phyloP scores from a whole-genome alignment of 2,888 invertebrate genomes.

The Eledona agricola region DNA sequence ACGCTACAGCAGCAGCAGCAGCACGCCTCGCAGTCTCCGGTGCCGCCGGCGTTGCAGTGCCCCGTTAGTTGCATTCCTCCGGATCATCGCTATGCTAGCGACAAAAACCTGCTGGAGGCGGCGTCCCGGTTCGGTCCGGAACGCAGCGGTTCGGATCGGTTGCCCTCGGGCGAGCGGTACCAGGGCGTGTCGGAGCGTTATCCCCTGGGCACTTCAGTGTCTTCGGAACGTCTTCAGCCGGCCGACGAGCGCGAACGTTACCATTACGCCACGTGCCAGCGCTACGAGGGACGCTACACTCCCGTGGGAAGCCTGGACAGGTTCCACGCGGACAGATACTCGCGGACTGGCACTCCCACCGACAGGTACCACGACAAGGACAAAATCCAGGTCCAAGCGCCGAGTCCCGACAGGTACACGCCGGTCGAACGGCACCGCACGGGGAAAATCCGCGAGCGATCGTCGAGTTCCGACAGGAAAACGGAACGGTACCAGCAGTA shows the following conservation, averaged over 20 bases:
- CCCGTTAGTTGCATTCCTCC: constrained; percentile 51
- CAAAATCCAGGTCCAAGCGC: no score
- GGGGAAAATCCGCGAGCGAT: constrained; percentile 49
- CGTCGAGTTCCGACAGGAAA: constrained; percentile 49
- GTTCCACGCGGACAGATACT: constrained; percentile 55
- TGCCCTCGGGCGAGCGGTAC: constrained; percentile 59
- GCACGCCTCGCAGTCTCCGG: constrained; percentile 47
- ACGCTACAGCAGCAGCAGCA: constrained; percentile 34
- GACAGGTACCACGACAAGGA: constrained; percentile 61
- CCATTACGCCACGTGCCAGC: constrained; percentile 45
- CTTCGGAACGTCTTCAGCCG: constrained; percentile 54
- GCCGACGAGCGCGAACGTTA: constrained; percentile 42
- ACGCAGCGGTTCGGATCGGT: constrained; percentile 56
- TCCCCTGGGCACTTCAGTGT: constrained; percentile 61
- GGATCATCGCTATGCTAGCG: constrained; percentile 46
- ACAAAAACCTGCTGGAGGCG: constrained; percentile 43
- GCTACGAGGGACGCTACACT: constrained; percentile 53
- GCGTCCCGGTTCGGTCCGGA: constrained; percentile 54
- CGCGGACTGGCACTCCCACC: no score
- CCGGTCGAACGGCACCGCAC: constrained; percentile 53
- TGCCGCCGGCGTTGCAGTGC: constrained; percentile 45
- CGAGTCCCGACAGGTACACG: constrained; percentile 55
- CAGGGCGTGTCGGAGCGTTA: constrained; percentile 59
- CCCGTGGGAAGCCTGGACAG: constrained; percentile 56
- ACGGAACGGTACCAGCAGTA: constrained; percentile 43